phyloP scores from a whole-genome alignment of 2,888 invertebrate species.

The Sericinus montela region DNA sequence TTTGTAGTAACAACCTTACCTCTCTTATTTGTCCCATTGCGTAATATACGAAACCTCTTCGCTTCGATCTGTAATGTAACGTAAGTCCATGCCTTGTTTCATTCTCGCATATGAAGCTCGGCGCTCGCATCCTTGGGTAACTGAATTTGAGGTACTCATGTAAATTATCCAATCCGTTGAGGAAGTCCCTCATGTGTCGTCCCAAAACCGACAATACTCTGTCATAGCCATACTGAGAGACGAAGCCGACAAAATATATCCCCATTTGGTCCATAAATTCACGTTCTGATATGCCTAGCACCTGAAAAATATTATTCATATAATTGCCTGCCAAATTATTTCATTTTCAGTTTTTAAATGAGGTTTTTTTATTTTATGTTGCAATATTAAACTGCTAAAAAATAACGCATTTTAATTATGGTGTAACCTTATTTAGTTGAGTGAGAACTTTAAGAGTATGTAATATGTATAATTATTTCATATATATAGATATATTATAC shows the following conservation, averaged over 20 bases:
- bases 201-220: slow-evolving; percentile 93
- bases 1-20: slow-evolving; percentile 74
- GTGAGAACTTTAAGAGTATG: no score
- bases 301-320: slow-evolving; percentile 69
- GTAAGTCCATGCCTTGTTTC: slow-evolving; percentile 95
- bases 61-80: slow-evolving; percentile 94
- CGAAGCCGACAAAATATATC: slow-evolving; percentile 94
- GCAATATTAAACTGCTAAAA: no score
- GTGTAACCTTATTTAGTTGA: no score
- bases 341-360: no score
- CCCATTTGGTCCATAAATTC: slow-evolving; percentile 98
- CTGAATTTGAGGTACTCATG: slow-evolving; percentile 98
- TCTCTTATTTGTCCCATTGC: slow-evolving; percentile 97
- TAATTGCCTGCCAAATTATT: no score
- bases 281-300: slow-evolving; percentile 90
- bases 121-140: slow-evolving; percentile 93
- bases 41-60: slow-evolving; percentile 96
- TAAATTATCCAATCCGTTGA: slow-evolving; percentile 96
- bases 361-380: no score
- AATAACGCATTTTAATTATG: no score
- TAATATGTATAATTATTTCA: no score
- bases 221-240: slow-evolving; percentile 97
- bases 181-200: slow-evolving; percentile 95
- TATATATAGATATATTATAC: no score
- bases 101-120: slow-evolving; percentile 98